Percentiles rank a stretch among this genome's conserved stretches.
phyloP scores from a whole-genome alignment of 2,888 invertebrate genomes.

The Coleophora deauratella region DNA sequence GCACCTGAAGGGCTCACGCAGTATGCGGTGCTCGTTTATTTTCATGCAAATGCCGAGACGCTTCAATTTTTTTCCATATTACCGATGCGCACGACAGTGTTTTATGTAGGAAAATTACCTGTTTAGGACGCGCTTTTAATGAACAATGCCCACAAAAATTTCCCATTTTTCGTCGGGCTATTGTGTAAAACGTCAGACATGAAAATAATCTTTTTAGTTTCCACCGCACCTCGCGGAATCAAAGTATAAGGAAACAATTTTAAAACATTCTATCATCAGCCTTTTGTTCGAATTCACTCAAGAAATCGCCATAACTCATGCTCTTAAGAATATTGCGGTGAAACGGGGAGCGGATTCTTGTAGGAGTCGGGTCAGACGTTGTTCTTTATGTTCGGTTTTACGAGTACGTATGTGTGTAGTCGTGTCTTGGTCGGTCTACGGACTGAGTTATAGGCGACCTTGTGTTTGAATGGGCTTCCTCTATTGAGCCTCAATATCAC shows the following conservation, averaged over 20 bases:
- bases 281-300: constrained; percentile 43
- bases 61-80: not conserved
- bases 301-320: constrained; percentile 45
- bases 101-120: constrained; percentile 8
- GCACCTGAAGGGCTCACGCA: constrained; percentile 50
- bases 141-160: constrained; percentile 20
- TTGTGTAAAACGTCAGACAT: constrained; percentile 3
- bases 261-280: constrained; percentile 42
- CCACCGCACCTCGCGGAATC: constrained; percentile 4
- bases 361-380: constrained; percentile 24
- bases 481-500: constrained; percentile 32
- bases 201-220: constrained; percentile 11
- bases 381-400: constrained; percentile 4
- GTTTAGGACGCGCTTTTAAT: constrained; percentile 8
- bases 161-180: not conserved
- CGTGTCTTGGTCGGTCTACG: not conserved
- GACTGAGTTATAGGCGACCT: constrained; percentile 33
- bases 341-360: constrained; percentile 39
- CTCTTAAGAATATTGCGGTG: constrained; percentile 51
- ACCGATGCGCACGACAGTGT: not conserved
- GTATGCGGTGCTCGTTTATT: constrained; percentile 18
- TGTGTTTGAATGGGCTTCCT: constrained; percentile 52
- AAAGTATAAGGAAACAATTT: constrained; percentile 36
- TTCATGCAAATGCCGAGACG: constrained; percentile 8
- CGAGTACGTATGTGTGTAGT: constrained; percentile 1